These are phyloP conservation scores for Coelopa frigida DNA, from an alignment of 1,140 invertebrate genomes.

Conservation along the genomic window DNA sequence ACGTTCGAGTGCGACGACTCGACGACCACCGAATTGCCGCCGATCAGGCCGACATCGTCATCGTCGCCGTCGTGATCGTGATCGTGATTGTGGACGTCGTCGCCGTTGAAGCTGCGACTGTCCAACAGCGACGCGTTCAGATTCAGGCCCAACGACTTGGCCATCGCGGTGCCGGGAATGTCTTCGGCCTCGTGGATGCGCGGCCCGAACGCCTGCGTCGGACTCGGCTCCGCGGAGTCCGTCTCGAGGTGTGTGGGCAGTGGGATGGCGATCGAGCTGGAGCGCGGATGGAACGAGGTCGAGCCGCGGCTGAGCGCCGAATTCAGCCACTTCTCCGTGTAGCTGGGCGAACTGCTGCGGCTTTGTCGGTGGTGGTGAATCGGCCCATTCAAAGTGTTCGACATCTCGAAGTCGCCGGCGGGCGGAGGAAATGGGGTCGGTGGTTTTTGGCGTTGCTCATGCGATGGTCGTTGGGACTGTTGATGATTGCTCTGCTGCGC, in stretches of 20 bases:
- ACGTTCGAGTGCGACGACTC: slow-evolving; percentile 35
- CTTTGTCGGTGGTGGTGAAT: no score
- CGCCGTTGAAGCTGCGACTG: neutral
- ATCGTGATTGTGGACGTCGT: neutral
- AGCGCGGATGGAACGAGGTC: slow-evolving; percentile 21
- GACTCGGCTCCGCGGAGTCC: slow-evolving; percentile 38
- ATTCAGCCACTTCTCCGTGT: slow-evolving; percentile 39
- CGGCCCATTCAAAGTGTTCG: no score
- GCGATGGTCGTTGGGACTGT: slow-evolving; percentile 1
- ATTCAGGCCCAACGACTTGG: slow-evolving; percentile 22
- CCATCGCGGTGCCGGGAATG: slow-evolving; percentile 39
- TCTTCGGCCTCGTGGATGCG: slow-evolving; percentile 31
- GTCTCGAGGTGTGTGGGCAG: slow-evolving; percentile 37
- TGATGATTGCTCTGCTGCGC: neutral
- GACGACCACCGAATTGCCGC: slow-evolving; percentile 17
- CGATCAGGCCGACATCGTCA: neutral
- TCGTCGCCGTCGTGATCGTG: no score
- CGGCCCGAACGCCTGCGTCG: slow-evolving; percentile 35
- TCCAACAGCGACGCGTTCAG: slow-evolving; percentile 20
- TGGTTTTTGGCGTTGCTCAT: slow-evolving; percentile 1
- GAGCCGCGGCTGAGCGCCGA: slow-evolving; percentile 25
- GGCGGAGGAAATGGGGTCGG: no score
- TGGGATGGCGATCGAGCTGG: slow-evolving; percentile 23
- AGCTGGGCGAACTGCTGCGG: slow-evolving; percentile 15
- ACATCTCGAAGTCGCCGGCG: no score